These are phyloP conservation scores for Drosophila lacicola DNA, from an alignment of 2,888 invertebrate species.

Conservation along the genomic window DNA sequence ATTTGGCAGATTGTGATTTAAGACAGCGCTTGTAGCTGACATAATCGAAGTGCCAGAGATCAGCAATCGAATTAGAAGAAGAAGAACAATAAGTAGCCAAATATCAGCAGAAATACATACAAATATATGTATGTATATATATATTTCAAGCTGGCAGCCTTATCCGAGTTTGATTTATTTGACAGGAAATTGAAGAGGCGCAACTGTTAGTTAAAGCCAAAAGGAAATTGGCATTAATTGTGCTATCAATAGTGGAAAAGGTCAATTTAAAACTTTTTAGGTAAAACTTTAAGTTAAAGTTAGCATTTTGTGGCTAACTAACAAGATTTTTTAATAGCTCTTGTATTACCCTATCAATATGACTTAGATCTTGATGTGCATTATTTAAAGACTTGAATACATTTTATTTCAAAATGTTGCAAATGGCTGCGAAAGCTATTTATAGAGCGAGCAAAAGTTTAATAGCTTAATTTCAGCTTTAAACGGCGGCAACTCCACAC, in stretches of 20 bases:
- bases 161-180: slow-evolving; percentile 50
- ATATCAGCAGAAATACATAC: slow-evolving; percentile 13
- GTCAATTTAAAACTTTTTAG: neutral
- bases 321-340: too few relatives aligned
- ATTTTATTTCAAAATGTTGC: too few relatives aligned
- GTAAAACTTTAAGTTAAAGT: too few relatives aligned
- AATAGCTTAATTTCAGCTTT: slow-evolving; percentile 21
- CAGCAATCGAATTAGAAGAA: slow-evolving; percentile 44
- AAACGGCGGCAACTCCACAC: slow-evolving; percentile 17
- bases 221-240: neutral
- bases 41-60: slow-evolving; percentile 56
- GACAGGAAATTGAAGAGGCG: slow-evolving; percentile 27
- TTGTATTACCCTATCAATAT: too few relatives aligned
- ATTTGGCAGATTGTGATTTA: slow-evolving; percentile 47
- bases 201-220: slow-evolving; percentile 18
- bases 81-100: slow-evolving; percentile 1
- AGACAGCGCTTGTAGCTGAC: slow-evolving; percentile 52
- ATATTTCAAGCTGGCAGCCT: slow-evolving; percentile 35
- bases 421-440: too few relatives aligned
- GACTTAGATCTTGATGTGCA: too few relatives aligned
- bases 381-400: too few relatives aligned
- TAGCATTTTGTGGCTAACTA: too few relatives aligned
- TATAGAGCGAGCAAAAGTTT: neutral
- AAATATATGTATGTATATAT: slow-evolving; percentile 8
- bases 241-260: neutral